Conservation (phyloP, 2,797 vertebrate species). For the Adelosebastes latens region DNA sequence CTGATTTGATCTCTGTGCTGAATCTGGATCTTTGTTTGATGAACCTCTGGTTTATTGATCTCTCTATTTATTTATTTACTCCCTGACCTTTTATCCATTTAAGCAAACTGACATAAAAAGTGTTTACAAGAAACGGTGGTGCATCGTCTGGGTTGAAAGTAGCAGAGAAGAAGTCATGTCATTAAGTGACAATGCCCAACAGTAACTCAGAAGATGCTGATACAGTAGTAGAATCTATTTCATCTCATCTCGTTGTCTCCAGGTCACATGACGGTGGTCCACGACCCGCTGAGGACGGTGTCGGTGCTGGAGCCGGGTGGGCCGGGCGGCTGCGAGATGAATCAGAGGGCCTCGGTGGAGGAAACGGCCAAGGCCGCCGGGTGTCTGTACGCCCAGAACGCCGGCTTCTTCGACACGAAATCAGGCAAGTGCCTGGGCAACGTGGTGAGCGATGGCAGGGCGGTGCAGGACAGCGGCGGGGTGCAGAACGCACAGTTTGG, state of each 20-base stretch:
- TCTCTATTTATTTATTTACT: not conserved
- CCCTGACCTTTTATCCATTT: not conserved
- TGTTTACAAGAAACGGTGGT: not conserved
- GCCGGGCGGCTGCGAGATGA: constrained; percentile 81
- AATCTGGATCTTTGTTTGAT: not conserved
- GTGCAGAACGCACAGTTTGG: constrained; percentile 97
- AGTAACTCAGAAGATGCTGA: not conserved
- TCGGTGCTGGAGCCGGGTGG: constrained; percentile 91
- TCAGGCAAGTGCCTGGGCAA: constrained; percentile 86
- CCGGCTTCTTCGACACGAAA: constrained; percentile 86
- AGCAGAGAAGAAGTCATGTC: not conserved
- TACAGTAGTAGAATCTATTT: not conserved
- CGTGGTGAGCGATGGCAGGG: constrained; percentile 86
- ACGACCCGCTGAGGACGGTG: constrained; percentile 84
- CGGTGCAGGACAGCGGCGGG: constrained; percentile 85
- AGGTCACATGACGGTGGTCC: constrained; percentile 87
- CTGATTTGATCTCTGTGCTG: not conserved
- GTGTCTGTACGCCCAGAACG: constrained; percentile 93
- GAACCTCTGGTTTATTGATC: not conserved
- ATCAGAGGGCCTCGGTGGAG: constrained; percentile 76
- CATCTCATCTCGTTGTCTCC: not conserved
- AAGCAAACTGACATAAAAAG: not conserved
- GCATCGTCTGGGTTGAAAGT: not conserved
- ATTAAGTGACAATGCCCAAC: no score
- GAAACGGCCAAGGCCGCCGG: constrained; percentile 77